Evolutionary conservation across 2,888 invertebrate genomes (phyloP), one percentile per base, ranked within the genome.

Genomic region (Drosophila niveifrons): DNA sequence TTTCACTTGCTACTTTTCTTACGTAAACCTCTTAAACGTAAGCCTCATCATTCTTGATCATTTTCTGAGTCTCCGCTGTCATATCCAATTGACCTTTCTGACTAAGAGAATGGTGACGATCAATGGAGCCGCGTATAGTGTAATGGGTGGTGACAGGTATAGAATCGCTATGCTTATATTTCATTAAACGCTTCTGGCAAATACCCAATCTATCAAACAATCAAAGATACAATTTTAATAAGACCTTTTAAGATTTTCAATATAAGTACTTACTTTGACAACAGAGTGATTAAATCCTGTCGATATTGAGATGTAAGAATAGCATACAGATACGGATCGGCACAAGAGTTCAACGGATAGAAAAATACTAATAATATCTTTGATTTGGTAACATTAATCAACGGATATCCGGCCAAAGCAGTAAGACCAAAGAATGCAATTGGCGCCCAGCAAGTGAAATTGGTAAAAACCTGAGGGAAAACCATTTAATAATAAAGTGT

Each of bases 311-410:
- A 95, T 7, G 98, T 98, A 89, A 97, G 93, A 78, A 98, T 96
- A 15, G 97, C 98, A 92, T 98, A 98, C 2, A 98, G 93, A 93
- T 97, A 98, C 0, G 98, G 98, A 93, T 98, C 98, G 41, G 98
- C 97, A 90, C 97, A 97, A 0, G 97, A 96, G 92, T 98, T 98
- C 69, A 98, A 93, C 0, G 98, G 98, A 90, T 98, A 97, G 90
- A 98, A 97, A 91, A 98, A 97, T 8, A 98, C 97, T 68, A 97
- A 93, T 10, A 97, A 93, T 52, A 98, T 95, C 92, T 96, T 96
- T 0, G 96, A 96, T 83, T 95, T 94, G 7, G 96, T 95, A 0
- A 98, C 95, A 80, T 96, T 96, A 46, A 98, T 97, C 71, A 98
- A 92, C 0, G 98, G 97, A 79, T 94, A 95, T 0, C 97, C 97